Conservation (phyloP, 2,888 invertebrate genomes). For the Scrobipalpa costella region DNA sequence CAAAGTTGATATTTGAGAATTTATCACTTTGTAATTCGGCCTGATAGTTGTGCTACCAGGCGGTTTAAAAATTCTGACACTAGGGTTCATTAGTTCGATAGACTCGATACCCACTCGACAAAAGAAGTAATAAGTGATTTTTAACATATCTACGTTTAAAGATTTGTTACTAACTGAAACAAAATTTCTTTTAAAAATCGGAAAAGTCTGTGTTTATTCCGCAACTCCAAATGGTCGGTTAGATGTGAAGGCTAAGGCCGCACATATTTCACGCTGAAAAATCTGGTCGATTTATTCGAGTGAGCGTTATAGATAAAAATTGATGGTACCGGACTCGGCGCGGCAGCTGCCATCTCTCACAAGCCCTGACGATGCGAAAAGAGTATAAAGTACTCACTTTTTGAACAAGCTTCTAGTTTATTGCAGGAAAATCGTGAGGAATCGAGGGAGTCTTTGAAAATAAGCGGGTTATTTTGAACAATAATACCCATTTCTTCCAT, state of each 20-base stretch:
- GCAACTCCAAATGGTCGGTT: neutral
- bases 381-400: neutral
- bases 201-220: neutral
- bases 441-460: neutral
- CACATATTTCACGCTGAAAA: neutral
- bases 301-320: conserved; percentile 17
- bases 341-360: conserved; percentile 11
- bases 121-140: too few species aligned
- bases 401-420: neutral
- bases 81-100: too few species aligned
- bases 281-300: conserved; percentile 14
- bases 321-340: conserved; percentile 10
- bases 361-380: neutral
- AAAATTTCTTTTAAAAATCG: conserved; percentile 1
- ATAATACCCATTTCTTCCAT: too few species aligned
- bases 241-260: neutral
- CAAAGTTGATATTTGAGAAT: too few species aligned
- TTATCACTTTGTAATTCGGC: too few species aligned
- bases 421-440: neutral
- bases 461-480: too few species aligned
- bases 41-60: too few species aligned
- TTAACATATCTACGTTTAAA: too few species aligned
- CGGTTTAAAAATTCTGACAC: too few species aligned
- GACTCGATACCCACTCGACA: too few species aligned
- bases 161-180: neutral